phyloP scores from a whole-genome alignment of 1,140 invertebrate genomes.

The Magallana angulata region DNA sequence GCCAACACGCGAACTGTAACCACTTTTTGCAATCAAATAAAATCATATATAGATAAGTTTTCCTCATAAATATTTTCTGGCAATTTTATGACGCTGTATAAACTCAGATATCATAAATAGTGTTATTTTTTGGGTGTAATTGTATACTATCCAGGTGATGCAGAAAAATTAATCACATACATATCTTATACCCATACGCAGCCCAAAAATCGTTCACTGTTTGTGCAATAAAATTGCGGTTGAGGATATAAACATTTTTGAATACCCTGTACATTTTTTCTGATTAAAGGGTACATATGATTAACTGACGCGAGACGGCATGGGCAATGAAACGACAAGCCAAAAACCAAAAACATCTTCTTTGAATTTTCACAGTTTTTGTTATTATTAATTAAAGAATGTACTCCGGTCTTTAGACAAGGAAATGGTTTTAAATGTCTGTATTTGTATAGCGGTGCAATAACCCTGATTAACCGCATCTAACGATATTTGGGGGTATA shows the following conservation, averaged over 20 bases:
- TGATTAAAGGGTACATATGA: too few relatives aligned
- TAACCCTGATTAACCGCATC: too few relatives aligned
- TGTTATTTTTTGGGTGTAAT: background rate
- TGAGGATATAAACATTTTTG: background rate
- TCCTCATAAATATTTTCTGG: constrained; percentile 4
- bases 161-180: background rate
- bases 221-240: background rate
- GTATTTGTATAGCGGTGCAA: too few relatives aligned
- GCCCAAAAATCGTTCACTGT: background rate
- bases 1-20: background rate
- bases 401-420: too few relatives aligned
- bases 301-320: background rate
- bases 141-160: background rate
- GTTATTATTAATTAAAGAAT: too few relatives aligned
- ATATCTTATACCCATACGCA: background rate
- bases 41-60: constrained; percentile 7
- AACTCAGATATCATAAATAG: background rate
- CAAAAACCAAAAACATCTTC: background rate
- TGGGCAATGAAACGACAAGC: background rate
- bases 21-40: background rate
- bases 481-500: too few relatives aligned
- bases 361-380: too few relatives aligned
- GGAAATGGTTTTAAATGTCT: too few relatives aligned
- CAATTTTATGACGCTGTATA: constrained; percentile 2
- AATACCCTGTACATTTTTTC: background rate